Conservation (phyloP, 1,140 invertebrate species). For the Carcinoscorpius rotundicauda region DNA sequence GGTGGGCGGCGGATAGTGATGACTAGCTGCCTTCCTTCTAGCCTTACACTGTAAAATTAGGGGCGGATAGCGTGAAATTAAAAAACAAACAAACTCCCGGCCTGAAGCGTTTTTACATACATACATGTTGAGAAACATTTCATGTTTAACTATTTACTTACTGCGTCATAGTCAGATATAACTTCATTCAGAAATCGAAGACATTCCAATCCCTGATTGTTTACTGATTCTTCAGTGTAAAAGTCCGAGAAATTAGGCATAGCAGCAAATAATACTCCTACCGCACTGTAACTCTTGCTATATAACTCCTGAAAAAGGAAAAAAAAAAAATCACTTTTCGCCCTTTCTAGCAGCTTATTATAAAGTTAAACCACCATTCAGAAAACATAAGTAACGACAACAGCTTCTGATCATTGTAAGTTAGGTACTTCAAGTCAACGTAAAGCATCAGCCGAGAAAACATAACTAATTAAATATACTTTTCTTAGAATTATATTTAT, state of each 20-base stretch:
- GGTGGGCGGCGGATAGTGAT: too few species aligned
- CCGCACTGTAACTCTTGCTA: constrained; percentile 82
- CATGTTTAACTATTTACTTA: constrained; percentile 36
- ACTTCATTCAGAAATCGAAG: constrained; percentile 94
- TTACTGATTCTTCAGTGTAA: constrained; percentile 87
- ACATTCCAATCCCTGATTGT: constrained; percentile 92
- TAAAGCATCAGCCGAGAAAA: too few species aligned
- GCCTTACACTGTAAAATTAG: neutral
- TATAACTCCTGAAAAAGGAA: constrained; percentile 74
- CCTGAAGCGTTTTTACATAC: too few species aligned
- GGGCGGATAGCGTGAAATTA: neutral
- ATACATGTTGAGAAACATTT: too few species aligned
- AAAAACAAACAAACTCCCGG: neutral
- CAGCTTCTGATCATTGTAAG: too few species aligned
- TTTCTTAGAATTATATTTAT: too few species aligned
- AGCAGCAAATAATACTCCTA: constrained; percentile 83
- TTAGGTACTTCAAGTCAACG: too few species aligned
- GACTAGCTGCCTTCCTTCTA: neutral
- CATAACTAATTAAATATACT: too few species aligned
- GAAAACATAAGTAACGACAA: too few species aligned
- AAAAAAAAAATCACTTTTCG: too few species aligned
- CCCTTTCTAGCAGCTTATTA: too few species aligned
- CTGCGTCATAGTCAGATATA: constrained; percentile 93
- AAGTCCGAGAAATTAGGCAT: constrained; percentile 94
- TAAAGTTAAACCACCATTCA: too few species aligned